A percentile compares a stretch with the other conserved stretches of the same genome.
phyloP scores from a whole-genome alignment of 2,888 invertebrate species.

The Phaonia tiefii region DNA sequence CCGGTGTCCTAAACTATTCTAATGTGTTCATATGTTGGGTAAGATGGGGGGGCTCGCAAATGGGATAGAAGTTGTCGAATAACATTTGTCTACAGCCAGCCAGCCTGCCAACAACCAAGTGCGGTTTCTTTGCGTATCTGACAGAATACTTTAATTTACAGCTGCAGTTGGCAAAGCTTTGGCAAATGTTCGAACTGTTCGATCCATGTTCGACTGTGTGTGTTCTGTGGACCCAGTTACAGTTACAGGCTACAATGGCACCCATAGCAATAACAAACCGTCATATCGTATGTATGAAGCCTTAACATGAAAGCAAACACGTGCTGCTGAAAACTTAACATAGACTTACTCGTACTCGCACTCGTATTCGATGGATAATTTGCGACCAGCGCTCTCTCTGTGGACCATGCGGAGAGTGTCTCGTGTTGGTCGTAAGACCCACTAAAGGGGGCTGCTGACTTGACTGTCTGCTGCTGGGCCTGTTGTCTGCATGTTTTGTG shows the following conservation, averaged over 20 bases:
- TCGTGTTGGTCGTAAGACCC: conserved; percentile 48
- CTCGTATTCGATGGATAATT: neutral
- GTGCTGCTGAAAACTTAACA: conserved; percentile 54
- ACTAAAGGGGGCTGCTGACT: conserved; percentile 1
- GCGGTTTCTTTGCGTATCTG: conserved; percentile 35
- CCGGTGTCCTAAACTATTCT: conserved; percentile 35
- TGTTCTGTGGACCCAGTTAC: conserved; percentile 39
- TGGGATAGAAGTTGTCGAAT: conserved; percentile 16
- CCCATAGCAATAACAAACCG: too few relatives aligned
- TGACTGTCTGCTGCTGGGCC: neutral
- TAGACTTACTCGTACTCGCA: conserved; percentile 2
- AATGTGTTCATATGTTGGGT: conserved; percentile 41
- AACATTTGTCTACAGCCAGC: conserved; percentile 48
- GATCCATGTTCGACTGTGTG: conserved; percentile 14
- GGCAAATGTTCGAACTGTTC: conserved; percentile 40
- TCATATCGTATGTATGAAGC: too few relatives aligned
- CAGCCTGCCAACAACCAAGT: conserved; percentile 9
- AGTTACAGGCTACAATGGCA: neutral
- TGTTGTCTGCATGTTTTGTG: neutral
- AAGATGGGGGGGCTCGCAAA: too few relatives aligned
- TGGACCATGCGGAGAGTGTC: conserved; percentile 27
- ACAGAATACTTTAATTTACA: conserved; percentile 66
- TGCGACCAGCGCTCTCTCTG: neutral
- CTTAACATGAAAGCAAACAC: conserved; percentile 66
- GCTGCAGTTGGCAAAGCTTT: conserved; percentile 58